phyloP scores from a whole-genome alignment of 2,797 vertebrate genomes.

The Crotalus adamanteus region DNA sequence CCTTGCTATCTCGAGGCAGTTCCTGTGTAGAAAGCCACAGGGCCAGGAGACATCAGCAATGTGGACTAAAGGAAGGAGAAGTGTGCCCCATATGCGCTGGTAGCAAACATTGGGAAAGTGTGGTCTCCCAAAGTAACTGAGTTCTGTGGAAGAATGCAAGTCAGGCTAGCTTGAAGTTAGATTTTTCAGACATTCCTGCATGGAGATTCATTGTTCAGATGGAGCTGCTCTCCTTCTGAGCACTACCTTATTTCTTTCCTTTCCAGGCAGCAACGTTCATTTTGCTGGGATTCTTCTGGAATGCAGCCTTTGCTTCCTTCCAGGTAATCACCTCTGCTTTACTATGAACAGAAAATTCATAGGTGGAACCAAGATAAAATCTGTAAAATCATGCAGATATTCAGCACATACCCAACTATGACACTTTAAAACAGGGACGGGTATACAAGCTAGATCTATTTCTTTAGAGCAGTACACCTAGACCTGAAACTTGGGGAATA shows the following conservation, averaged over 20 bases:
- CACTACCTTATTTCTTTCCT: constrained; percentile 38
- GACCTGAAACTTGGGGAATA: neutral
- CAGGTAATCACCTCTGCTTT: constrained; percentile 49
- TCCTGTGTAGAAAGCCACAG: neutral
- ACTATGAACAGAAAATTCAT: neutral
- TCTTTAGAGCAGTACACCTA: neutral
- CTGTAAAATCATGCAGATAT: neutral
- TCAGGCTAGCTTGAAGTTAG: neutral
- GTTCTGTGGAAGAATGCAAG: neutral
- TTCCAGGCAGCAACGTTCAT: constrained; percentile 59
- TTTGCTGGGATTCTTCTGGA: constrained; percentile 59
- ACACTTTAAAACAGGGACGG: neutral
- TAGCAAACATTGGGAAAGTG: neutral
- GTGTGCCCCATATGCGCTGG: neutral
- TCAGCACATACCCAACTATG: neutral
- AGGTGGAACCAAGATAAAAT: neutral
- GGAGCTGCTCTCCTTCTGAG: neutral
- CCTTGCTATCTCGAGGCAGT: neutral
- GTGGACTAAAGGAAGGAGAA: neutral
- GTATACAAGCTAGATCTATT: neutral
- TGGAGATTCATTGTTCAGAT: neutral
- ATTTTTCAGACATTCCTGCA: neutral
- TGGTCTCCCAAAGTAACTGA: neutral
- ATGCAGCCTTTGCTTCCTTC: constrained; percentile 47
- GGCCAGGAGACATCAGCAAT: neutral